Base-by-base conservation (phyloP, 1,140 invertebrate genomes). In the Penaeus indicus region DNA sequence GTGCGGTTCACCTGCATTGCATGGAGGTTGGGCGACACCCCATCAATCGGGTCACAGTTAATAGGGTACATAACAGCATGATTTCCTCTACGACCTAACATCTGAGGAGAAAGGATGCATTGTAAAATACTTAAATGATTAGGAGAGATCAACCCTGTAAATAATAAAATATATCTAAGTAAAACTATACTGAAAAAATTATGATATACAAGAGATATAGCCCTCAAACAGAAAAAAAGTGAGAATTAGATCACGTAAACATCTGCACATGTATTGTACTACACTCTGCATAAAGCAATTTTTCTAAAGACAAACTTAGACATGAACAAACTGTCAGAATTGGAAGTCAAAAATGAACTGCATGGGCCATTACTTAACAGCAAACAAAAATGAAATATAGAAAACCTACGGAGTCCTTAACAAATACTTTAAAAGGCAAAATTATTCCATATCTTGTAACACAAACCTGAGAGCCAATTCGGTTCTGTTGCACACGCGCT, bases 11-110 rank as follows among this genome's bases (percentile, higher is more conserved):
- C 89, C 62, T 90, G 89, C 89, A 90, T 90, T 47, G 85, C 85
- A 83, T 90, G 81, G 62, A 83, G 62, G 42, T 90, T 90, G 25
- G 89, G 89, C 19, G 89, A 86, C 32, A 90, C 85, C n/a, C 89
- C 89, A 84, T 90, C 89, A 38, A 86, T 77, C 19, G 89, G 89
- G 61, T 90, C 89, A 79, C 89, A 90, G 54, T 90, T 90, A 64
- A 90, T 84, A 1, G 89, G 89, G 67, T 86, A 90, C 61, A 32
- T 86, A 32, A 90, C 79, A 16, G 89, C 89, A 79, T 90, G 89
- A n/a, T 67, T 82, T 25, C 47, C 69, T 47, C 89, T 54, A 60
- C 84, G 78, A 81, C 80, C 84, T 64, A 86, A 69, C n/a, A 82
- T 69, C 89, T 90, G 89, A 18, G 63, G 69, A 60, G 25, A 18